phyloP scores from a whole-genome alignment of 2,797 vertebrate species.

The Rhinoraja longicauda region DNA sequence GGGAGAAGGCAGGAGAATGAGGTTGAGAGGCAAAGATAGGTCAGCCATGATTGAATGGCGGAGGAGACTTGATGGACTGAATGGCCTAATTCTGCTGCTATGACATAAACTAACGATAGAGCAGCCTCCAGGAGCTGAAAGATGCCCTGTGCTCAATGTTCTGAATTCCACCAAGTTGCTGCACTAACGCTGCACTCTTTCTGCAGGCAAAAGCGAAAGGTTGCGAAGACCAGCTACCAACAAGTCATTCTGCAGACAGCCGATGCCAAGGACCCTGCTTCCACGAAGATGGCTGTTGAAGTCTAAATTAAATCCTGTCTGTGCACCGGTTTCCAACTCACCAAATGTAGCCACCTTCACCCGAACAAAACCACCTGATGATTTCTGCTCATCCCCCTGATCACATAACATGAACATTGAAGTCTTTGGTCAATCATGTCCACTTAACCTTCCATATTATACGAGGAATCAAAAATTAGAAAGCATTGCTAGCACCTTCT shows the following conservation, averaged over 20 bases:
- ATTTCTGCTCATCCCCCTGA: neutral
- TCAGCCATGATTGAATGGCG: too few species aligned
- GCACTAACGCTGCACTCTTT: neutral
- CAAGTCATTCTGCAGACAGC: neutral
- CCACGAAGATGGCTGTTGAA: neutral
- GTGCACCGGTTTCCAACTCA: neutral
- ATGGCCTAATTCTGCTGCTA: too few species aligned
- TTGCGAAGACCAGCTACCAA: neutral
- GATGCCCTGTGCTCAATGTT: too few species aligned
- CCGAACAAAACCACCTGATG: too few species aligned
- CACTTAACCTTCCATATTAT: neutral
- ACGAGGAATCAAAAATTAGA: neutral
- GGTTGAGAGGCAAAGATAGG: too few species aligned
- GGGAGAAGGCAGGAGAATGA: too few species aligned
- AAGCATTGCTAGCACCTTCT: neutral
- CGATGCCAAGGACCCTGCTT: neutral
- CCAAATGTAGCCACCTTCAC: neutral
- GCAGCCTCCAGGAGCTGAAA: neutral
- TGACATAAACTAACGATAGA: neutral
- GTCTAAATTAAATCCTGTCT: neutral
- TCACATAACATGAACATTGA: neutral
- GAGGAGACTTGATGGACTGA: too few species aligned
- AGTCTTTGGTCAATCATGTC: neutral
- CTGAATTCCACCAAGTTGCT: neutral
- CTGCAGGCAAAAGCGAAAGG: neutral